Percentiles rank a stretch among this genome's conserved stretches.
Conservation (phyloP, 2,797 vertebrate species). For the Triplophysa yarkandensis region DNA sequence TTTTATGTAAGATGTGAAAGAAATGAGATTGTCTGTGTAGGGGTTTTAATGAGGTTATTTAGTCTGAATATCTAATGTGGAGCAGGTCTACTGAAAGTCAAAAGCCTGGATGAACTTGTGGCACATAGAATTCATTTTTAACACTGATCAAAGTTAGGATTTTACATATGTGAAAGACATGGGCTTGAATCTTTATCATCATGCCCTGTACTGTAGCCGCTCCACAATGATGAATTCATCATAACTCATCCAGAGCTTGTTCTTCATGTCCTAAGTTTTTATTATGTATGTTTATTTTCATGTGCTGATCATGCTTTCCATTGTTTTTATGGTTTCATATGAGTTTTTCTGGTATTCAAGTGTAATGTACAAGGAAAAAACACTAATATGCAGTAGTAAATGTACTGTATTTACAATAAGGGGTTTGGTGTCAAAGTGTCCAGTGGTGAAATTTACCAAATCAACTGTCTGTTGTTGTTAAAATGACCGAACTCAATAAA, state of each 20-base stretch:
- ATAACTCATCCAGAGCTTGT: constrained; percentile 14
- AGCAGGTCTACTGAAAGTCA: background rate
- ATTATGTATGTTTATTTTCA: constrained; percentile 33
- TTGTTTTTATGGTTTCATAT: constrained; percentile 50
- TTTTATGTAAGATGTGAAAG: constrained; percentile 12
- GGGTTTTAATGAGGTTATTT: constrained; percentile 13
- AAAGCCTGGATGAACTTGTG: constrained; percentile 1
- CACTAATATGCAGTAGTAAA: constrained; percentile 66
- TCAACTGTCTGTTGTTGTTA: constrained; percentile 67
- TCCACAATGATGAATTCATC: background rate
- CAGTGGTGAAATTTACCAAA: constrained; percentile 67
- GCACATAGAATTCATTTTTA: background rate
- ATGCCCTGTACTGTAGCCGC: background rate
- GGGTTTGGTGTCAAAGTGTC: constrained; percentile 67
- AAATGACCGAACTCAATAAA: constrained; percentile 61
- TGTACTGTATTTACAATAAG: constrained; percentile 62
- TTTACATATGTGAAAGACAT: constrained; percentile 7
- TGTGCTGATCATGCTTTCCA: constrained; percentile 44
- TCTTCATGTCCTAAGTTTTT: constrained; percentile 22
- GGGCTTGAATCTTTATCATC: background rate
- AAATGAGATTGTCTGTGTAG: background rate
- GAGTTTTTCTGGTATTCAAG: constrained; percentile 57
- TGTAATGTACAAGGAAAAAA: constrained; percentile 54
- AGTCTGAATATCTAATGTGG: constrained; percentile 5
- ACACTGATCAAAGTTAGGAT: background rate